These are phyloP conservation scores for Cardiocondyla obscurior DNA, from an alignment of 1,140 invertebrate genomes.

Conservation along the genomic window DNA sequence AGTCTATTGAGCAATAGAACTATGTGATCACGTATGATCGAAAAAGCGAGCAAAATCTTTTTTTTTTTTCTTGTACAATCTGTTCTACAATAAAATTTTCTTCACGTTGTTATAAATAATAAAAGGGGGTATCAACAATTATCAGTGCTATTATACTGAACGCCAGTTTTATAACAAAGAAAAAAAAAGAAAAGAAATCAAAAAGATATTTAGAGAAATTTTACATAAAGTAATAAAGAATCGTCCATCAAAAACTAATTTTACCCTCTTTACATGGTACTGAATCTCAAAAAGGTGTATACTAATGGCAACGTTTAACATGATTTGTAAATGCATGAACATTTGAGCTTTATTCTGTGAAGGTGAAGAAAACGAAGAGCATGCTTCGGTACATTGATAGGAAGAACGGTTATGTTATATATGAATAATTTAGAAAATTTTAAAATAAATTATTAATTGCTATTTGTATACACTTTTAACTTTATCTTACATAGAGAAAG, in stretches of 20 bases:
- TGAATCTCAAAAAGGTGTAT: slow-evolving; percentile 19
- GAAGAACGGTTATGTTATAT: neutral
- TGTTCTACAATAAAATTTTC: slow-evolving; percentile 50
- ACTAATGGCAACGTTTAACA: slow-evolving; percentile 14
- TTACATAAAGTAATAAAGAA: slow-evolving; percentile 50
- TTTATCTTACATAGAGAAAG: neutral
- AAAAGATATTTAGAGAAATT: slow-evolving; percentile 54
- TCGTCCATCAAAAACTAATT: slow-evolving; percentile 43
- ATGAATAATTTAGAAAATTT: neutral
- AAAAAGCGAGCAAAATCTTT: slow-evolving; percentile 34
- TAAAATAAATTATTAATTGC: neutral
- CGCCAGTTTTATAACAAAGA: slow-evolving; percentile 16
- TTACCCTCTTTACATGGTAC: neutral
- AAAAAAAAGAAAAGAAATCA: neutral
- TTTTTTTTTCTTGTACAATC: slow-evolving; percentile 63
- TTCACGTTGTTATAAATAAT: slow-evolving; percentile 6
- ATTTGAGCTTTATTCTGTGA: neutral
- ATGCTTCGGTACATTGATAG: neutral
- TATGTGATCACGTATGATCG: neutral
- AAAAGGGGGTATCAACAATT: neutral
- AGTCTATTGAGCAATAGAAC: slow-evolving; percentile 15
- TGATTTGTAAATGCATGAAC: neutral
- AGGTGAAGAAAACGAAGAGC: neutral
- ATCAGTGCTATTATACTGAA: slow-evolving; percentile 18
- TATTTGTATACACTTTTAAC: slow-evolving; percentile 35